phyloP scores from a whole-genome alignment of 2,113 vertebrate genomes.

The Urocitellus parryii region DNA sequence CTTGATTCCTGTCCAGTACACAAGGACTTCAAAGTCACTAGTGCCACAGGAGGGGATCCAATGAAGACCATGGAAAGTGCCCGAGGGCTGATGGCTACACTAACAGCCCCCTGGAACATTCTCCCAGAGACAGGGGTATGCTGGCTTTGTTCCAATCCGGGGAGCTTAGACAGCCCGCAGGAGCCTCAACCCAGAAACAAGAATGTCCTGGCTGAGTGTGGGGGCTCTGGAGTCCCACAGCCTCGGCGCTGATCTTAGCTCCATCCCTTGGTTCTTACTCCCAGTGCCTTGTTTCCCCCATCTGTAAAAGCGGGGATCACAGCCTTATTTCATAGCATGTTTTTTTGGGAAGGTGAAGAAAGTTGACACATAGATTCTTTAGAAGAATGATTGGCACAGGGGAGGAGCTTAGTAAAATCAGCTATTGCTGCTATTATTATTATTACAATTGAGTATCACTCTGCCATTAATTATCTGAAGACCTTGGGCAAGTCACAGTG shows the following conservation, averaged over 20 bases:
- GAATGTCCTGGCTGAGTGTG: accelerated
- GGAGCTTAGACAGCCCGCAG: background rate
- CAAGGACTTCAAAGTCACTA: background rate
- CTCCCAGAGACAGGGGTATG: background rate
- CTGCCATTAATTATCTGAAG: background rate
- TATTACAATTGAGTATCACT: too few species aligned
- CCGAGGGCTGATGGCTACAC: background rate
- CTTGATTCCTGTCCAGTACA: background rate
- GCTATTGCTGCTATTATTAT: background rate
- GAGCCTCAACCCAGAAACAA: background rate
- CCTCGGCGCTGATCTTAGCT: background rate
- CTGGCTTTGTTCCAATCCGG: background rate
- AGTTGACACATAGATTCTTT: background rate
- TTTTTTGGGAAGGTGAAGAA: background rate
- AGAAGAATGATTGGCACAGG: background rate
- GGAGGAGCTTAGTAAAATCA: background rate
- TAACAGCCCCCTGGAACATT: background rate
- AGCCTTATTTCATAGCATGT: background rate
- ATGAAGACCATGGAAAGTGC: background rate
- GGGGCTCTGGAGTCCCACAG: background rate
- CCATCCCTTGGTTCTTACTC: background rate
- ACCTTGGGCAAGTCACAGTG: background rate
- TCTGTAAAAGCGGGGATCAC: background rate
- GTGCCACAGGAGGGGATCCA: background rate
- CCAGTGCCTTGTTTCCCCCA: background rate